A percentile compares a stretch with the other conserved stretches of the same genome.
These are phyloP conservation scores for Drosophila bocki DNA, from an alignment of 1,140 invertebrate species.

Conservation along the genomic window DNA sequence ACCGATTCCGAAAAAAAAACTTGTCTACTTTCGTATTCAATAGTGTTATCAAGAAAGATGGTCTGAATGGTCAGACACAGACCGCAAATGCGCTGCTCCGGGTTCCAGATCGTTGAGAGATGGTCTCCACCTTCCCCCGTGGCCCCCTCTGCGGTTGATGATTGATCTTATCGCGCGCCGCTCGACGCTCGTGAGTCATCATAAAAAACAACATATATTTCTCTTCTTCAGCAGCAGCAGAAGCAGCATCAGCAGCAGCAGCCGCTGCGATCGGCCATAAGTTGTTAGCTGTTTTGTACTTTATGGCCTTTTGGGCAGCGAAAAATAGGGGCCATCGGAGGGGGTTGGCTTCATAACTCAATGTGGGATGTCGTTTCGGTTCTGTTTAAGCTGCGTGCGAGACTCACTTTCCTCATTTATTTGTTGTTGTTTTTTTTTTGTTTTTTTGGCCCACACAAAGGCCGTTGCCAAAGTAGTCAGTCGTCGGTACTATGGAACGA, in stretches of 20 bases:
- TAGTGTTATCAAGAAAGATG: constrained; percentile 76
- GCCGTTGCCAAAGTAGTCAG: constrained; percentile 47
- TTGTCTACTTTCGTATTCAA: constrained; percentile 82
- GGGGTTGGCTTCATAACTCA: constrained; percentile 74
- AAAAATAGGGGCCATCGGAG: constrained; percentile 44
- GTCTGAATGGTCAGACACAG: constrained; percentile 27
- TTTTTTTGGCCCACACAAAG: constrained; percentile 63
- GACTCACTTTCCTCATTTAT: constrained; percentile 54
- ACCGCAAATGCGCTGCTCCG: constrained; percentile 41
- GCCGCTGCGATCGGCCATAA: constrained; percentile 64
- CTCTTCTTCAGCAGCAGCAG: constrained; percentile 59
- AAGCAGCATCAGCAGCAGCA: constrained; percentile 26
- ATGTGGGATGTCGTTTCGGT: constrained; percentile 59
- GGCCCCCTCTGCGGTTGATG: constrained; percentile 58
- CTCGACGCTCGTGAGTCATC: constrained; percentile 69
- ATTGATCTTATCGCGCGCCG: constrained; percentile 75
- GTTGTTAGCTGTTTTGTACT: constrained; percentile 78
- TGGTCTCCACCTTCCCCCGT: constrained; percentile 14
- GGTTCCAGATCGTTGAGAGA: constrained; percentile 34
- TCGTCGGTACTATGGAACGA: constrained; percentile 42
- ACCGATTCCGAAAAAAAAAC: constrained; percentile 51
- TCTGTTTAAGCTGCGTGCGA: constrained; percentile 65
- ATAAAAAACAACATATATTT: constrained; percentile 55
- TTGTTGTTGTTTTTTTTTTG: constrained; percentile 1
- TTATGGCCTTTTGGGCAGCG: constrained; percentile 61